A percentile compares a stretch with the other conserved stretches of the same genome.
phyloP scores from a whole-genome alignment of 2,888 invertebrate species.

The Spodoptera exigua region DNA sequence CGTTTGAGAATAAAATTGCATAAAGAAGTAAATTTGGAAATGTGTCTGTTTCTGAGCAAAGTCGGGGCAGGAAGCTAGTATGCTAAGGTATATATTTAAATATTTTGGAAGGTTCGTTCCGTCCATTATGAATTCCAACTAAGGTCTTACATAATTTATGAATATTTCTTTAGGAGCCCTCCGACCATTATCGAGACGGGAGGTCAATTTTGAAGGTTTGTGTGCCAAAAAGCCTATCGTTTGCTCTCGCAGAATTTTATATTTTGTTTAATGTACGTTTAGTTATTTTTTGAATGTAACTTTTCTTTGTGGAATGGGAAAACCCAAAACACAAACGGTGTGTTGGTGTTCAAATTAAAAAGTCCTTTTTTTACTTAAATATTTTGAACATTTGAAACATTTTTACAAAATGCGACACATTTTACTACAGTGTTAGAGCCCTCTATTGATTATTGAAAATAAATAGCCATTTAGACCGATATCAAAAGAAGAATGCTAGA shows the following conservation, averaged over 20 bases:
- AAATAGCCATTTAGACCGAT: too few species aligned
- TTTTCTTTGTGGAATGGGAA: slow-evolving; percentile 16
- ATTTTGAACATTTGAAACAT: neutral
- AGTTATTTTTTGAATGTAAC: slow-evolving; percentile 12
- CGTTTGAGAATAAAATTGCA: too few species aligned
- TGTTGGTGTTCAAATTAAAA: neutral
- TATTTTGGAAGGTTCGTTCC: slow-evolving; percentile 40
- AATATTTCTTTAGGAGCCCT: slow-evolving; percentile 47
- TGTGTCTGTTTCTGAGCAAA: too few species aligned
- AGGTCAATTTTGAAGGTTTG: slow-evolving; percentile 52
- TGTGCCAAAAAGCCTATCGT: slow-evolving; percentile 37
- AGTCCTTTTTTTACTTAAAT: slow-evolving; percentile 4
- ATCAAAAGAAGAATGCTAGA: too few species aligned
- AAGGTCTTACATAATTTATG: slow-evolving; percentile 56
- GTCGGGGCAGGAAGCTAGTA: too few species aligned
- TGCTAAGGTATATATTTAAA: slow-evolving; percentile 20
- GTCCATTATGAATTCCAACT: slow-evolving; percentile 55
- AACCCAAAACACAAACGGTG: slow-evolving; percentile 10
- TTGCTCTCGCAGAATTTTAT: slow-evolving; percentile 25
- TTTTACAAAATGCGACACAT: too few species aligned
- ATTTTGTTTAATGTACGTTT: slow-evolving; percentile 33
- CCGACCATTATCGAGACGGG: slow-evolving; percentile 50
- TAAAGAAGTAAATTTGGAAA: too few species aligned
- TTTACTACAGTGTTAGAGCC: too few species aligned
- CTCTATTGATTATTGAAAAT: too few species aligned